These are phyloP conservation scores for Diarsia mendica DNA, from an alignment of 2,888 invertebrate species.

Conservation along the genomic window DNA sequence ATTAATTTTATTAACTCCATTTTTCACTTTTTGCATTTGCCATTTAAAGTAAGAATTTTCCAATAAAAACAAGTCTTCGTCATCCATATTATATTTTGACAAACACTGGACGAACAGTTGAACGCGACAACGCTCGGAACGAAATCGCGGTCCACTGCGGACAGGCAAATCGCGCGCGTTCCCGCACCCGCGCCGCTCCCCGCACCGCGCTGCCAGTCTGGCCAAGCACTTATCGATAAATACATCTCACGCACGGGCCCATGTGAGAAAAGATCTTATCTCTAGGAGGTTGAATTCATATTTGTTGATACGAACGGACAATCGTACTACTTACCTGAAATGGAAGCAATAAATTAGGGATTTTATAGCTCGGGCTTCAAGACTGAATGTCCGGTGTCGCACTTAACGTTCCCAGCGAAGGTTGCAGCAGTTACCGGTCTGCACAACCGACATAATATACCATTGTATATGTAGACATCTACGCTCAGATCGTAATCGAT, in stretches of 20 bases:
- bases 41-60: no score
- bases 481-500: slow-evolving; percentile 71
- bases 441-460: slow-evolving; percentile 69
- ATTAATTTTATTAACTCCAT: no score
- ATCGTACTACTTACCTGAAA: slow-evolving; percentile 77
- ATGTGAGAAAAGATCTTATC: slow-evolving; percentile 77
- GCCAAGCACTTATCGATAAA: slow-evolving; percentile 75
- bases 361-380: slow-evolving; percentile 71
- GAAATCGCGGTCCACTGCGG: no score
- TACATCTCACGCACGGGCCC: slow-evolving; percentile 64
- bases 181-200: no score
- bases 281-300: slow-evolving; percentile 69
- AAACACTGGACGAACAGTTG: no score
- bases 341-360: slow-evolving; percentile 72
- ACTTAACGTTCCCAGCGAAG: slow-evolving; percentile 66
- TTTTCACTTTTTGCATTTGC: no score
- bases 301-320: slow-evolving; percentile 71
- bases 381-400: slow-evolving; percentile 72
- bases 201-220: no score
- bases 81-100: no score
- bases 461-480: slow-evolving; percentile 66
- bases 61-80: no score
- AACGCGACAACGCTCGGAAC: no score
- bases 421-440: slow-evolving; percentile 70
- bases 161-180: no score